Evolutionary conservation across 2,888 invertebrate species (phyloP).

Genomic region (Eupeodes luniger): DNA sequence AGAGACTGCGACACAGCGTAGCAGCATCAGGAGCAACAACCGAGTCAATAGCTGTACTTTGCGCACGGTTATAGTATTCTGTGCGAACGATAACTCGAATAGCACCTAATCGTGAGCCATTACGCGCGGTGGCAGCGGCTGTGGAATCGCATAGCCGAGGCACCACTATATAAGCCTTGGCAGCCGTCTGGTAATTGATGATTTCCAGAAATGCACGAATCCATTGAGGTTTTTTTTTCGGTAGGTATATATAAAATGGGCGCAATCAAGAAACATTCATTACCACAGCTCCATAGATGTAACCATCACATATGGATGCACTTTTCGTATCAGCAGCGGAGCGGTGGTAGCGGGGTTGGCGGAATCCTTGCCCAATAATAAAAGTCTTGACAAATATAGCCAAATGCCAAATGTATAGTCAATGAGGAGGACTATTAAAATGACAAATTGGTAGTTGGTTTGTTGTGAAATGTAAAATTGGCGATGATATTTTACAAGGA

Average conservation of each 20-base stretch:
- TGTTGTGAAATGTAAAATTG: slow-evolving; percentile 38
- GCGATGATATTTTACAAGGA: slow-evolving; percentile 10
- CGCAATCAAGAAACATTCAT: slow-evolving; percentile 66
- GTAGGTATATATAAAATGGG: slow-evolving; percentile 7
- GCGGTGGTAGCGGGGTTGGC: not conserved
- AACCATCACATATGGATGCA: slow-evolving; percentile 32
- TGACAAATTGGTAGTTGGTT: slow-evolving; percentile 59
- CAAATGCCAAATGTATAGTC: slow-evolving; percentile 29
- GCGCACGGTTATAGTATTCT: slow-evolving; percentile 33
- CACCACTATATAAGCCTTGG: not conserved
- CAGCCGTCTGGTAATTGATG: slow-evolving; percentile 60
- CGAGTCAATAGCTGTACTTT: slow-evolving; percentile 58
- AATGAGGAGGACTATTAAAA: slow-evolving; percentile 56
- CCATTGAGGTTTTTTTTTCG: slow-evolving; percentile 38
- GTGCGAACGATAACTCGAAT: slow-evolving; percentile 60
- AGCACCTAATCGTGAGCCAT: slow-evolving; percentile 69
- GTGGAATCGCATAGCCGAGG: not conserved
- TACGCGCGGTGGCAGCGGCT: slow-evolving; percentile 39
- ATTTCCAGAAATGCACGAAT: slow-evolving; percentile 71
- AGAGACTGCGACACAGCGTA: not conserved
- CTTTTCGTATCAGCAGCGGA: not conserved
- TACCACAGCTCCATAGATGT: slow-evolving; percentile 15
- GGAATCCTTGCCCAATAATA: slow-evolving; percentile 35
- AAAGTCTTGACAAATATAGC: slow-evolving; percentile 47
- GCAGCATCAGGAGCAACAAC: slow-evolving; percentile 40